Evolutionary conservation across 1,140 invertebrate genomes (phyloP), one percentile per base, ranked within the genome.

Genomic region (Hypothenemus hampei): DNA sequence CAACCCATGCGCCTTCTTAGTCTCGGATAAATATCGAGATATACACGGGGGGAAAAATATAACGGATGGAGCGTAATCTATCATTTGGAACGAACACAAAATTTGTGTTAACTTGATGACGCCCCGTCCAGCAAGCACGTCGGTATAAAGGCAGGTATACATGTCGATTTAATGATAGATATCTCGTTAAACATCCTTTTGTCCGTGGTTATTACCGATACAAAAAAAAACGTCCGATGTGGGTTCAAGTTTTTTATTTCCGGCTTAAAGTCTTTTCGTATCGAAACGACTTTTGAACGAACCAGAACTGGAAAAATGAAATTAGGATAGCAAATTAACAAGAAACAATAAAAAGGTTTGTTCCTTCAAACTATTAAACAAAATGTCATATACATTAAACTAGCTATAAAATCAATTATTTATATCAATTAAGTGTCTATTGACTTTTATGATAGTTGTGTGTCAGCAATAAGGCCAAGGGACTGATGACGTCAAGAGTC

Each of bases 51-150:
- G n/a, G n/a, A 40, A 45, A 54, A 54, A 43, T 57, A 57, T 57
- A 50, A 57, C 55, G 50, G 50, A 57, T 57, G 55, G n/a, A 57
- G 46, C 29, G 44, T 57, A 50, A 57, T 57, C 55, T 50, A 48
- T 57, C 55, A 57, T 51, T 57, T 36, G 15, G 46, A 51, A 18
- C 33, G 33, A 57, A 57, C 55, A 57, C 48, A 57, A 57, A 57
- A 44, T 57, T 40, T 57, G 55, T 57, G 55, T 57, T 57, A 57
- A 57, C 43, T 44, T 50, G 55, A 57, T 57, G 55, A 57, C 55
- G 55, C 47, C 47, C 46, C 45, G 46, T 48, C 45, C 39, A 33
- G 54, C 44, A 36, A 43, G 36, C 54, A 49, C 47, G 43, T 47
- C 35, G 13, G 39, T 53, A 31, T 44, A 53, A 43, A n/a, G n/a